These are phyloP conservation scores for Odontomyia ornata DNA, from an alignment of 2,888 invertebrate genomes.

Conservation along the genomic window DNA sequence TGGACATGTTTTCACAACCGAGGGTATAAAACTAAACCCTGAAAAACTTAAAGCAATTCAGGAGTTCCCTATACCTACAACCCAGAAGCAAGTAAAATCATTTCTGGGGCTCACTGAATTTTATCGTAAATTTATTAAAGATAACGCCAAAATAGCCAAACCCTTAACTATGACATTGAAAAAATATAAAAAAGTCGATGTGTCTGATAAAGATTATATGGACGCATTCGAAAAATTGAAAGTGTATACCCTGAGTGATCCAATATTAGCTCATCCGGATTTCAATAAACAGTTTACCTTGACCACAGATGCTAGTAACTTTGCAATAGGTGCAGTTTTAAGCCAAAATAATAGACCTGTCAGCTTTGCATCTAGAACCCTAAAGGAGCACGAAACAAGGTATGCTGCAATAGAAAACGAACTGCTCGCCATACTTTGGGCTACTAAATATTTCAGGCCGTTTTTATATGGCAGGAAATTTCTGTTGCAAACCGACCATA, in stretches of 20 bases:
- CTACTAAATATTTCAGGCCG: too few species aligned
- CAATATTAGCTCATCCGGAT: too few species aligned
- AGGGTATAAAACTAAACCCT: neutral
- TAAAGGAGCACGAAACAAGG: too few species aligned
- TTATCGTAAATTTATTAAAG: neutral
- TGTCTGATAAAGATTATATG: neutral
- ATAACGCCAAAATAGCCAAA: neutral
- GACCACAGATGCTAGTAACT: too few species aligned
- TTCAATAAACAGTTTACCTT: too few species aligned
- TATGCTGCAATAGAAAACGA: too few species aligned
- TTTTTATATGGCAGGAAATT: too few species aligned
- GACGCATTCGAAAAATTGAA: neutral
- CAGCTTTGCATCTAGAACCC: too few species aligned
- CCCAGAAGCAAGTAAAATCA: neutral
- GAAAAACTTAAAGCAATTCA: neutral
- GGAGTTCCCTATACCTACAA: neutral
- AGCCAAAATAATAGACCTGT: too few species aligned
- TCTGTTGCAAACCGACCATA: too few species aligned
- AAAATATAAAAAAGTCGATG: neutral
- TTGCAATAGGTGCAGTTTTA: too few species aligned
- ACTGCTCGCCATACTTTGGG: too few species aligned
- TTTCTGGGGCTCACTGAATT: neutral
- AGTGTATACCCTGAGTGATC: neutral
- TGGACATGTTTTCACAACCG: neutral
- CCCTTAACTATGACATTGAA: neutral